These are phyloP conservation scores for Cuniculus paca DNA, from an alignment of 2,797 vertebrate species.

Conservation along the genomic window DNA sequence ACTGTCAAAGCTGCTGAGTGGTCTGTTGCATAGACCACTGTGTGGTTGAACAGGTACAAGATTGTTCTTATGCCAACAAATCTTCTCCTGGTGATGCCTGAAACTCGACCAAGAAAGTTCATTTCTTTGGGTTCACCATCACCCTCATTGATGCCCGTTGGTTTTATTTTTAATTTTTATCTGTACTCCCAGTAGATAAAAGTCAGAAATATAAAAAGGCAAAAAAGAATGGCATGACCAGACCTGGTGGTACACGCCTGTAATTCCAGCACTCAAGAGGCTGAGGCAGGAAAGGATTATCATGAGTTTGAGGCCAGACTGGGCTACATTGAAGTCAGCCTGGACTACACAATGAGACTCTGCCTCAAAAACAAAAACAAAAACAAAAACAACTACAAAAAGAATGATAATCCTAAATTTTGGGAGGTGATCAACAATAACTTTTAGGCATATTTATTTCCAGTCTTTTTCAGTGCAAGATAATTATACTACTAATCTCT, in stretches of 20 bases:
- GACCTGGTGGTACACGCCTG: not conserved
- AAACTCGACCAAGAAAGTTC: not conserved
- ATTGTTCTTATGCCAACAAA: not conserved
- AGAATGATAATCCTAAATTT: not conserved
- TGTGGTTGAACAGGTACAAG: not conserved
- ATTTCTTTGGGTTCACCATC: not conserved
- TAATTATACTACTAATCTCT: too few relatives aligned
- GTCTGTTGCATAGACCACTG: rapidly evolving
- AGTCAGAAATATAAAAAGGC: not conserved
- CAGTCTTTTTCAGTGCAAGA: not conserved
- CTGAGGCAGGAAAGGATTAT: not conserved
- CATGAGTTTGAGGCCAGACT: not conserved
- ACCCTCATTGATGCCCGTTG: not conserved
- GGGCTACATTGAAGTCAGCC: not conserved
- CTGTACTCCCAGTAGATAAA: slow-evolving; percentile 34
- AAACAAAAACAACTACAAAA: too few relatives aligned
- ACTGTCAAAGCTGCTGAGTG: rapidly evolving
- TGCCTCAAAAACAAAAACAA: not conserved
- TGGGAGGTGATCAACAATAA: not conserved
- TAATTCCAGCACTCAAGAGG: not conserved
- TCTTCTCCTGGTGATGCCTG: too few relatives aligned
- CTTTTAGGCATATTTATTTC: slow-evolving; percentile 27
- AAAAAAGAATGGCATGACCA: not conserved
- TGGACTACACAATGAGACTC: not conserved
- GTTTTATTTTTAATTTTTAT: slow-evolving; percentile 15